A percentile compares a stretch with the other conserved stretches of the same genome.
These are phyloP conservation scores for Natrix natrix DNA, from an alignment of 2,797 vertebrate genomes.

Conservation along the genomic window DNA sequence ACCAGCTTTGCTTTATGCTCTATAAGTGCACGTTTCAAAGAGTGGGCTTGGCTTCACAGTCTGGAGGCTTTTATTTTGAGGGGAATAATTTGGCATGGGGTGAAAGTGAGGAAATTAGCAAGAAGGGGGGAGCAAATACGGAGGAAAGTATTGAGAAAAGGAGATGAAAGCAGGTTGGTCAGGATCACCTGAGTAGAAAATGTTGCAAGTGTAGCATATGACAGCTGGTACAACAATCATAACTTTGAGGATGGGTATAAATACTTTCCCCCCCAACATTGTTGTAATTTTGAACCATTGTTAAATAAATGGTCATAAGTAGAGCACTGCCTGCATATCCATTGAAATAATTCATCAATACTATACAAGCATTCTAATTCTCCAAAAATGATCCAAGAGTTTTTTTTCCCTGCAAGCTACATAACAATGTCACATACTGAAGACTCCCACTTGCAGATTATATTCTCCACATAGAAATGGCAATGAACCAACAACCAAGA, in stretches of 20 bases:
- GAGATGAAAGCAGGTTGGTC: no score
- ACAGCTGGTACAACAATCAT: neutral
- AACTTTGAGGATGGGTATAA: neutral
- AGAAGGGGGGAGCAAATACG: neutral
- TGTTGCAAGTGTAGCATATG: neutral
- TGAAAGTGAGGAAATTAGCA: neutral
- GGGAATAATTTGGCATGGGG: neutral
- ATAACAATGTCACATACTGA: neutral
- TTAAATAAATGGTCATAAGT: neutral
- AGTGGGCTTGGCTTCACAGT: no score
- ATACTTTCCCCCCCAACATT: neutral
- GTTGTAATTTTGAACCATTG: neutral
- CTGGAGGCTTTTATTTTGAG: neutral
- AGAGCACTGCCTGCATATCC: neutral
- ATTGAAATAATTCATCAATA: neutral
- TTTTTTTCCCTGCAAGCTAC: neutral
- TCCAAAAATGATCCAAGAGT: neutral
- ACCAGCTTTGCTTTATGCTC: neutral
- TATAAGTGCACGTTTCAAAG: neutral
- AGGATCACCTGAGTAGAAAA: neutral
- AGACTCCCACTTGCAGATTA: neutral
- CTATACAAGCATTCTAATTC: neutral
- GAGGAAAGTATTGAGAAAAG: neutral
- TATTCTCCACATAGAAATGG: neutral
- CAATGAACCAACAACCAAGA: neutral